Evolutionary conservation across 2,888 invertebrate genomes (phyloP), one percentile per base, ranked within the genome.

Genomic region (Polyommatus icarus): DNA sequence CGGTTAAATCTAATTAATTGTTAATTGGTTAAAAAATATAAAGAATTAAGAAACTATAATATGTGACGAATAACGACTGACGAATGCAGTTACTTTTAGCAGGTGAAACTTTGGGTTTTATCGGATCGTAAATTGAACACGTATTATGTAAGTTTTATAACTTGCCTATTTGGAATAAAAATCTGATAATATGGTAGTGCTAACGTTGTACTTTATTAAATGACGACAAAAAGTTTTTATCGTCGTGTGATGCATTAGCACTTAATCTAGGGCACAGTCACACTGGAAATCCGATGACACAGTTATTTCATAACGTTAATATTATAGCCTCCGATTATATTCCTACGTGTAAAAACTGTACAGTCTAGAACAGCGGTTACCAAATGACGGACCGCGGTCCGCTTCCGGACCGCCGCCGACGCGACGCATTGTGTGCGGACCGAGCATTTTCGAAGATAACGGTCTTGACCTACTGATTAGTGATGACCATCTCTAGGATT

Each of bases 261-360:
- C 29, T 15, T 18, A 67, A 67, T 67, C 29, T 67, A 67, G 67
- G 29, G 67, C 67, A 67, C 67, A 18, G 5, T 24, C 61, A 61
- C 61, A 67, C 67, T 67, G 29, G 67, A 67, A 67, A 32, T 67
- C 29, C 29, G 67, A 29, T 29, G 67, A 67, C 67, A 67, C 29
- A 67, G 67, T 67, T 67, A 67, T 67, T 67, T 67, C 67, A 67
- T 67, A 67, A 67, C 24, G 59, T 54, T 54, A 54, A 54, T 50
- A 12, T 67, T 50, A 12, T 67, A 67, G 29, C 67, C 67, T 29
- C 4, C 67, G 15, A 67, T 29, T 29, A 67, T 29, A 67, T 67
- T 67, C 29, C 29, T 10, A 15, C 12, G 29, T 29, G 4, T 67
- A 29, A 12, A 24, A 50, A 50, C 8, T 12, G 46, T 15, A 12